These are phyloP conservation scores for Mobula hypostoma DNA, from an alignment of 2,113 vertebrate species.

Conservation along the genomic window DNA sequence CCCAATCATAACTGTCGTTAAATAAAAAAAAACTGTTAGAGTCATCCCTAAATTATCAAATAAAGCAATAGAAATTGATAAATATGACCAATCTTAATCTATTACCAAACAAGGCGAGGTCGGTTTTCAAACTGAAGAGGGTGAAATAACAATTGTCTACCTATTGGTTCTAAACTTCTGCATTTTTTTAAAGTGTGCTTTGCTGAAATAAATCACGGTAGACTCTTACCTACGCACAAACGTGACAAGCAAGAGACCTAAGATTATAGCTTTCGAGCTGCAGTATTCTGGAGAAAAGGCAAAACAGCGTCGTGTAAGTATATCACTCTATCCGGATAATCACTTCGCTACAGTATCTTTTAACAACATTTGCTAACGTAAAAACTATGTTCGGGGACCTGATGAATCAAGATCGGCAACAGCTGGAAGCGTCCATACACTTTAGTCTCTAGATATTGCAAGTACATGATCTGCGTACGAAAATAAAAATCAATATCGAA, in stretches of 20 bases:
- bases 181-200: not conserved
- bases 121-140: not conserved
- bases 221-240: not conserved
- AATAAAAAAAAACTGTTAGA: not conserved
- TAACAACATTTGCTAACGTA: not conserved
- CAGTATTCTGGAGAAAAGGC: not conserved
- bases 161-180: not conserved
- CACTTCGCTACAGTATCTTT: constrained; percentile 20
- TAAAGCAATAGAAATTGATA: not conserved
- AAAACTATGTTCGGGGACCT: not conserved
- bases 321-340: not conserved
- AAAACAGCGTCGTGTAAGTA: too few relatives aligned
- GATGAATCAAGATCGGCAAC: constrained; percentile 20
- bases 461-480: not conserved
- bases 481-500: not conserved
- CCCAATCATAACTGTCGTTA: not conserved
- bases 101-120: not conserved
- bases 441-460: not conserved
- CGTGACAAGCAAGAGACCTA: not conserved
- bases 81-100: not conserved
- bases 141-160: not conserved
- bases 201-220: not conserved
- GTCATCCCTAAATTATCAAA: not conserved
- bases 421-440: not conserved
- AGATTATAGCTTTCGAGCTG: not conserved